phyloP scores from a whole-genome alignment of 2,797 vertebrate species.

The Odontamblyopus lacepedii region DNA sequence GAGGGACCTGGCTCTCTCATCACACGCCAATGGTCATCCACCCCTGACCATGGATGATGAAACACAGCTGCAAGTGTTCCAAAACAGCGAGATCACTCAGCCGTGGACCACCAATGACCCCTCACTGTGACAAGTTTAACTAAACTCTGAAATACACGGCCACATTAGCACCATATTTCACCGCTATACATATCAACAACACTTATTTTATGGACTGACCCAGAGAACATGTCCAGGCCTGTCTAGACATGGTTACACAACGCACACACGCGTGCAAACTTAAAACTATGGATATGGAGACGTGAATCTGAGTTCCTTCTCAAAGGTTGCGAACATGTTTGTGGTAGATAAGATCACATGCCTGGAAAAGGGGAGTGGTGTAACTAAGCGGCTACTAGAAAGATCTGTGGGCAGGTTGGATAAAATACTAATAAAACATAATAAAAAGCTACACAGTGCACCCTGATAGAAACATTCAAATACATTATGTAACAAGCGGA shows the following conservation, averaged over 20 bases:
- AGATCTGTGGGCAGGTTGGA: background rate
- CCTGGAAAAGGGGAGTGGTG: constrained; percentile 8
- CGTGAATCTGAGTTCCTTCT: background rate
- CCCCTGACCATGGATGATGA: constrained; percentile 56
- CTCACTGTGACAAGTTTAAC: constrained; percentile 8
- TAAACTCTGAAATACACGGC: constrained; percentile 16
- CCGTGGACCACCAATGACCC: constrained; percentile 26
- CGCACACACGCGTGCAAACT: background rate
- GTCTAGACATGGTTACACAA: background rate
- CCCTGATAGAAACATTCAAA: background rate
- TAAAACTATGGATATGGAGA: background rate
- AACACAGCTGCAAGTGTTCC: constrained; percentile 42
- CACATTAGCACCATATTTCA: constrained; percentile 4
- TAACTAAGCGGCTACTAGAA: constrained; percentile 22
- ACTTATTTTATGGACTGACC: background rate
- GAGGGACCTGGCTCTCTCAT: constrained; percentile 35
- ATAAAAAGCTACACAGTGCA: background rate
- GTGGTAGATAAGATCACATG: constrained; percentile 66
- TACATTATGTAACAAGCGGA: background rate
- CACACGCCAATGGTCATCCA: constrained; percentile 28
- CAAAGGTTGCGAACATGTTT: constrained; percentile 16
- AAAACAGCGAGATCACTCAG: constrained; percentile 37
- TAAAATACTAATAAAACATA: background rate
- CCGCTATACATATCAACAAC: background rate
- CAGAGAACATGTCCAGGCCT: background rate